Evolutionary conservation across 2,113 vertebrate species (phyloP).

Genomic region (Rhynchomys soricoides): DNA sequence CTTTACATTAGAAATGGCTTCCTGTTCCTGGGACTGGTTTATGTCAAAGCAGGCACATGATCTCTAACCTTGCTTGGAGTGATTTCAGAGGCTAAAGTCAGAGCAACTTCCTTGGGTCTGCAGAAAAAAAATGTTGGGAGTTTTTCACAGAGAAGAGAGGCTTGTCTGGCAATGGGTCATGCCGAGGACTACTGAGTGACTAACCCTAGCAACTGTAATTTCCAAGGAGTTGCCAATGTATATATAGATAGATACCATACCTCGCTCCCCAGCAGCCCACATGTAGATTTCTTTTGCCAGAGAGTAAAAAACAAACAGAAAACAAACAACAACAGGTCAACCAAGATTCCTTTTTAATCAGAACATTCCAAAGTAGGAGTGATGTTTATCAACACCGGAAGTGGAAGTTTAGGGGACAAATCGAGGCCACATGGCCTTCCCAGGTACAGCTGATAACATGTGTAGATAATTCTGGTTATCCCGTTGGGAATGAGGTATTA

Average conservation of each 20-base stretch:
- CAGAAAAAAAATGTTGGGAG: neutral
- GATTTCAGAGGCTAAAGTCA: conserved; percentile 51
- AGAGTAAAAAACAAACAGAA: neutral
- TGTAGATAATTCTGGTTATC: neutral
- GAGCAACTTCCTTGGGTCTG: conserved; percentile 18
- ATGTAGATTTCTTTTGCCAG: neutral
- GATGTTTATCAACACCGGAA: neutral
- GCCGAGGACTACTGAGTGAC: neutral
- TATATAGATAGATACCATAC: neutral
- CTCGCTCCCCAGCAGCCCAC: neutral
- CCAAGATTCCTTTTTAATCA: neutral
- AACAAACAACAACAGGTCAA: no score
- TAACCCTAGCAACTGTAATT: neutral
- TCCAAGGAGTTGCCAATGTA: neutral
- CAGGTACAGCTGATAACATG: neutral
- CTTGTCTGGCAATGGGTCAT: neutral
- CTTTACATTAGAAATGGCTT: conserved; percentile 40
- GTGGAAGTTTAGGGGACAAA: neutral
- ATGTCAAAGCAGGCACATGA: conserved; percentile 43
- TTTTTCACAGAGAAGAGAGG: conserved; percentile 18
- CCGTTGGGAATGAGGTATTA: neutral
- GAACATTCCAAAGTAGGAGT: neutral
- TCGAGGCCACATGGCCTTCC: no score
- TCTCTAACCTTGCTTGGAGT: neutral
- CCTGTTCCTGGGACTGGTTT: conserved; percentile 60